Evolutionary conservation across 2,113 vertebrate species (phyloP).

Genomic region (Indicator indicator): DNA sequence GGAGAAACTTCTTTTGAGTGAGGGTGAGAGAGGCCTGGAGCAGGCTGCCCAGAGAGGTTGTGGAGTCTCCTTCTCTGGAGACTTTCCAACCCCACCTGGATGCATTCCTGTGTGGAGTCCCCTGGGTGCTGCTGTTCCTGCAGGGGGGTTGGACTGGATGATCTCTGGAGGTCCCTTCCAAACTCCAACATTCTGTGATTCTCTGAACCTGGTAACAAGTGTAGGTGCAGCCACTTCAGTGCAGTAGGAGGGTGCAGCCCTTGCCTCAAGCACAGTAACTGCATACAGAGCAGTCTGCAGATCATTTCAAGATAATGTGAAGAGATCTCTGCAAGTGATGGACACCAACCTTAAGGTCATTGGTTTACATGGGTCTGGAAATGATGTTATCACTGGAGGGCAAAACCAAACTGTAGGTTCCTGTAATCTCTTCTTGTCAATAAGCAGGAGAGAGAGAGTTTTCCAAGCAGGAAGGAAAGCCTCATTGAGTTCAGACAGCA

Average conservation of each 20-base stretch:
- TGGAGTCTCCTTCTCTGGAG: no score
- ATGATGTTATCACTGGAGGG: constrained; percentile 58
- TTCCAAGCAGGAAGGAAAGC: constrained; percentile 80
- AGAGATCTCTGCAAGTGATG: background rate
- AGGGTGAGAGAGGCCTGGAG: no score
- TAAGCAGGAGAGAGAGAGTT: constrained; percentile 71
- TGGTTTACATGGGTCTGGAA: constrained; percentile 46
- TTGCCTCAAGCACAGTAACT: background rate
- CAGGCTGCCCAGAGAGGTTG: no score
- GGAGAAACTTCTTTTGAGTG: no score
- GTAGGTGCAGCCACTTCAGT: background rate
- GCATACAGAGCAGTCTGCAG: background rate
- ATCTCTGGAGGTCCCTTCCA: no score
- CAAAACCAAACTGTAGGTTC: constrained; percentile 59
- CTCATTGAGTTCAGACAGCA: constrained; percentile 71
- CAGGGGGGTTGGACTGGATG: no score
- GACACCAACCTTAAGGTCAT: background rate
- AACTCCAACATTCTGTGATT: background rate
- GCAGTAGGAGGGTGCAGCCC: background rate
- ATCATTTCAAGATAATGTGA: background rate
- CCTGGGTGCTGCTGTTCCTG: no score
- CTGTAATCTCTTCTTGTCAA: constrained; percentile 75
- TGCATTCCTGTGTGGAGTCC: no score
- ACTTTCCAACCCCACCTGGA: no score
- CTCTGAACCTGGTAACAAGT: background rate